These are phyloP conservation scores for Brachyptera putata DNA, from an alignment of 2,888 invertebrate species.

Conservation along the genomic window DNA sequence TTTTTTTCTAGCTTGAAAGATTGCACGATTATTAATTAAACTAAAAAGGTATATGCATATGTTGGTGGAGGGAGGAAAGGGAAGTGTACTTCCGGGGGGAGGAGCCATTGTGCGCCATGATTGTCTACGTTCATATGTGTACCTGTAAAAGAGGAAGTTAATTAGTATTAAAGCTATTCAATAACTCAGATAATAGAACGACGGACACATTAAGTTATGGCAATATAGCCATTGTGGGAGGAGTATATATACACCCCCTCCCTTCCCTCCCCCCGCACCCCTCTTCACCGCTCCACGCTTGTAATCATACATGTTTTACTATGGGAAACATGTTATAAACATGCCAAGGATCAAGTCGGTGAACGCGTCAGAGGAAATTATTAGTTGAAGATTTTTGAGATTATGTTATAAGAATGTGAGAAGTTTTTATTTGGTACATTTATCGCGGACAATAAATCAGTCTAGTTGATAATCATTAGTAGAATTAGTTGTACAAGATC, in stretches of 20 bases:
- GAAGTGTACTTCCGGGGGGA: conserved; percentile 17
- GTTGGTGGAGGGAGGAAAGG: background rate
- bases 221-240: too few species aligned
- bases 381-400: conserved; percentile 4
- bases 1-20: background rate
- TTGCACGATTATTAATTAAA: background rate
- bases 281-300: background rate
- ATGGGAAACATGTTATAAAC: conserved; percentile 12
- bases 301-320: conserved; percentile 12
- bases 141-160: conserved; percentile 15
- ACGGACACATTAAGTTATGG: too few species aligned
- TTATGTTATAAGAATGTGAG: background rate
- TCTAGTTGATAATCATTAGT: too few species aligned
- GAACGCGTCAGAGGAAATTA: conserved; percentile 4
- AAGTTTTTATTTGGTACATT: background rate
- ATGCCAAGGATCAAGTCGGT: background rate
- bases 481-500: too few species aligned
- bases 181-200: too few species aligned
- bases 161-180: conserved; percentile 14
- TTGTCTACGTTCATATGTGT: conserved; percentile 20
- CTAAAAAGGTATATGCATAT: background rate
- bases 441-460: too few species aligned
- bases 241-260: background rate
- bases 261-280: background rate
- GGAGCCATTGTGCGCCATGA: conserved; percentile 25